phyloP scores from a whole-genome alignment of 1,140 invertebrate genomes.

The Popillia japonica region DNA sequence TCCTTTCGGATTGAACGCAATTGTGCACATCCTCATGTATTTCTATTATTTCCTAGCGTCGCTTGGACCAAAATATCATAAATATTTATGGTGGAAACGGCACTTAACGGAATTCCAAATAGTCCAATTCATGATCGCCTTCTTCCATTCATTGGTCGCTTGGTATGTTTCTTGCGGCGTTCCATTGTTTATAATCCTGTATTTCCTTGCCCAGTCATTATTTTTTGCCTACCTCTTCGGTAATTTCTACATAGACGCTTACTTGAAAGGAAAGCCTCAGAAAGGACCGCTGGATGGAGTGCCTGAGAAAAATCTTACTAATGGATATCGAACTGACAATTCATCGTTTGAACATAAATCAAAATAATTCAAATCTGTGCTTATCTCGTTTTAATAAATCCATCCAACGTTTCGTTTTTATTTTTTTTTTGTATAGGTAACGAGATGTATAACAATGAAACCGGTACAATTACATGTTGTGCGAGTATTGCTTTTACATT shows the following conservation, averaged over 20 bases:
- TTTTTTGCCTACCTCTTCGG: slow-evolving; percentile 26
- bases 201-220: background rate
- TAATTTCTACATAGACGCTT: slow-evolving; percentile 18
- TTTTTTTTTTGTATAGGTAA: too few relatives aligned
- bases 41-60: slow-evolving; percentile 84
- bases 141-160: background rate
- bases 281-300: too few relatives aligned
- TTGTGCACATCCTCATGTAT: slow-evolving; percentile 88
- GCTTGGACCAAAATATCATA: slow-evolving; percentile 81
- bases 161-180: background rate
- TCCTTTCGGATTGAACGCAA: slow-evolving; percentile 84
- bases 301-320: too few relatives aligned
- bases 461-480: too few relatives aligned
- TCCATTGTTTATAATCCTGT: background rate
- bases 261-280: background rate
- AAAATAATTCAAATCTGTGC: too few relatives aligned
- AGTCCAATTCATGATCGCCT: slow-evolving; percentile 49
- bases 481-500: too few relatives aligned
- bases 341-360: too few relatives aligned
- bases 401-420: too few relatives aligned
- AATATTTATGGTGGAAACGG: slow-evolving; percentile 93
- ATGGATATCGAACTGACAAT: too few relatives aligned
- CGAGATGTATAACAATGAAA: too few relatives aligned
- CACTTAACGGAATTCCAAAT: slow-evolving; percentile 87
- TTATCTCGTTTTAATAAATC: too few relatives aligned